phyloP scores from a whole-genome alignment of 2,888 invertebrate genomes.

The Nemotelus pantherinus region DNA sequence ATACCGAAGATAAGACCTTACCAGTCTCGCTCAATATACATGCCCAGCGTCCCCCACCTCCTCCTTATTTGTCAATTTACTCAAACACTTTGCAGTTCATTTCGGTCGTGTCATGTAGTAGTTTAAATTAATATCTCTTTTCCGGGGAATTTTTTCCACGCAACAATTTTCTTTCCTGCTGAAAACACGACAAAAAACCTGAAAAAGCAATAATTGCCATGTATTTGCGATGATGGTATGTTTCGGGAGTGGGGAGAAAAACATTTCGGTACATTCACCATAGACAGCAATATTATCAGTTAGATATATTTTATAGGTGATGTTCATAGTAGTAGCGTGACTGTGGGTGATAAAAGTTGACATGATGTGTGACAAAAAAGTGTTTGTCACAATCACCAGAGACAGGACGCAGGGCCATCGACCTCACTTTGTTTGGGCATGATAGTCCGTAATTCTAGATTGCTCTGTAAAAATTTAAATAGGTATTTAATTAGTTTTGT shows the following conservation, averaged over 20 bases:
- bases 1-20: neutral
- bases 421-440: too few species aligned
- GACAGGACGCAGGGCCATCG: too few species aligned
- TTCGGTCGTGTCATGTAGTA: neutral
- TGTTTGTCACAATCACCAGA: neutral
- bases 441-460: too few species aligned
- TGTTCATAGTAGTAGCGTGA: slow-evolving; percentile 5
- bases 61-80: neutral
- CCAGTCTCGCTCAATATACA: neutral
- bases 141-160: neutral
- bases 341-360: neutral
- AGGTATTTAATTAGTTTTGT: too few species aligned
- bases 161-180: neutral
- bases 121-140: slow-evolving; percentile 24
- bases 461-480: too few species aligned
- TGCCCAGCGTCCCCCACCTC: neutral
- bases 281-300: neutral
- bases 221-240: neutral
- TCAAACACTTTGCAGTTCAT: neutral
- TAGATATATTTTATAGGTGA: neutral
- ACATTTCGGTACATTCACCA: neutral
- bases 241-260: neutral
- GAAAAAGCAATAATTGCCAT: neutral
- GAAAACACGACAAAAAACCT: neutral
- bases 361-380: neutral